Conservation (phyloP, 2,888 invertebrate genomes). For the Druceiella hillmani region DNA sequence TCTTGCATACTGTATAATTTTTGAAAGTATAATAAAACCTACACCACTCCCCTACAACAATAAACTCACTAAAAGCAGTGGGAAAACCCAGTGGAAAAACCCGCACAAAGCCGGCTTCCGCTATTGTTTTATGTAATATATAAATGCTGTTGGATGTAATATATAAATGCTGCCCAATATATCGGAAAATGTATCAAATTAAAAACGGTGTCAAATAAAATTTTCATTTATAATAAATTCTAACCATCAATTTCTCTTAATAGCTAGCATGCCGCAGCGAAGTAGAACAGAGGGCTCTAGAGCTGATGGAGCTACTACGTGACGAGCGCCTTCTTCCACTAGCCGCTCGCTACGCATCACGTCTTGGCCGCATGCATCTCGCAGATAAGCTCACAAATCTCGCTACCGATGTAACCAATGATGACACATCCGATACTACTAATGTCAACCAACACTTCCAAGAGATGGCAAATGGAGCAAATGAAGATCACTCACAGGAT, state of each 20-base stretch:
- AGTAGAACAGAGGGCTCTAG: slow-evolving; percentile 79
- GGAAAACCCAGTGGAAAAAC: no score
- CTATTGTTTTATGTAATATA: no score
- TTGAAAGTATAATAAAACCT: no score
- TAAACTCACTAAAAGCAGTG: no score
- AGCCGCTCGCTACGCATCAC: slow-evolving; percentile 84
- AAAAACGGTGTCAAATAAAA: slow-evolving; percentile 1
- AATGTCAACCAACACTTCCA: slow-evolving; percentile 30
- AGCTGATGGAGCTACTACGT: slow-evolving; percentile 77
- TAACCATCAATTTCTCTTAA: slow-evolving; percentile 28
- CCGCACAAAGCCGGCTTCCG: no score
- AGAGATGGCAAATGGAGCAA: slow-evolving; percentile 29
- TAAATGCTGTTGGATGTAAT: no score
- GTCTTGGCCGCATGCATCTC: slow-evolving; percentile 69
- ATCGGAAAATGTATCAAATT: background rate
- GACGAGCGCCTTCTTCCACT: slow-evolving; percentile 72
- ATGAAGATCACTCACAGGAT: slow-evolving; percentile 26
- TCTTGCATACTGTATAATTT: no score
- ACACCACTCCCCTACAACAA: no score
- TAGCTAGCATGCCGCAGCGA: slow-evolving; percentile 81
- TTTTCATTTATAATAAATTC: slow-evolving; percentile 1
- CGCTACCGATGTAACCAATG: slow-evolving; percentile 27
- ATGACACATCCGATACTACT: slow-evolving; percentile 6
- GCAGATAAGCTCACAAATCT: slow-evolving; percentile 69
- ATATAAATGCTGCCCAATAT: no score